Conservation (phyloP, 2,113 vertebrate species). For the Xenus cinereus region DNA sequence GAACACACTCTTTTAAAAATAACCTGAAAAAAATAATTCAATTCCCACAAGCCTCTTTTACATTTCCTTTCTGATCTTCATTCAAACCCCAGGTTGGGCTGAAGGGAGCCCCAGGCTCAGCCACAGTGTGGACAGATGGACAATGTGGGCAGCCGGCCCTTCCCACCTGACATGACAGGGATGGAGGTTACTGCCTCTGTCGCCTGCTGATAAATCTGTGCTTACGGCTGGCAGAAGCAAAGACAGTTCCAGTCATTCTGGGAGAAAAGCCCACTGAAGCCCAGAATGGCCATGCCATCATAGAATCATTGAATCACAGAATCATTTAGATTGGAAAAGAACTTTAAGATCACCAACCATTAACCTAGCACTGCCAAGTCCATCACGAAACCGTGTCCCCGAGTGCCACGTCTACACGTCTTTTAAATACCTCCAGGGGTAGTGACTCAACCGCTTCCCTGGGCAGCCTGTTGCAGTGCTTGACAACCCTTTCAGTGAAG, state of each 20-base stretch:
- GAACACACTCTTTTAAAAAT: background rate
- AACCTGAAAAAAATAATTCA: rapidly evolving
- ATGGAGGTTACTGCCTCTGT: background rate
- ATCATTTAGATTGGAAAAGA: background rate
- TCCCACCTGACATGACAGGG: background rate
- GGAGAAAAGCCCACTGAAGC: background rate
- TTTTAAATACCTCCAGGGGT: background rate
- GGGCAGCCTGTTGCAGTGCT: background rate
- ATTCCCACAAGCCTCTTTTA: background rate
- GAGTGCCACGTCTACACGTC: background rate
- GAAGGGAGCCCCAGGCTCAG: background rate
- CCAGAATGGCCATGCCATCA: background rate
- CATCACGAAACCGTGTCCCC: background rate
- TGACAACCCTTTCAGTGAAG: background rate
- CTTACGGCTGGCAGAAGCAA: background rate
- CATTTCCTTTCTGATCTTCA: background rate
- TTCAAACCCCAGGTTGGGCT: background rate
- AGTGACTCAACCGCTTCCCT: background rate
- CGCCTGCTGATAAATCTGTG: background rate
- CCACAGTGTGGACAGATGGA: slow-evolving; percentile 1
- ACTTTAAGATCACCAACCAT: background rate
- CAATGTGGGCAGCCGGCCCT: background rate
- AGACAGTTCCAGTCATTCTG: background rate
- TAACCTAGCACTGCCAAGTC: background rate
- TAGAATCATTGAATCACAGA: background rate